Evolutionary conservation across 2,888 invertebrate genomes (phyloP), one percentile per base, ranked within the genome.

Genomic region (Rhabditoides inermis): DNA sequence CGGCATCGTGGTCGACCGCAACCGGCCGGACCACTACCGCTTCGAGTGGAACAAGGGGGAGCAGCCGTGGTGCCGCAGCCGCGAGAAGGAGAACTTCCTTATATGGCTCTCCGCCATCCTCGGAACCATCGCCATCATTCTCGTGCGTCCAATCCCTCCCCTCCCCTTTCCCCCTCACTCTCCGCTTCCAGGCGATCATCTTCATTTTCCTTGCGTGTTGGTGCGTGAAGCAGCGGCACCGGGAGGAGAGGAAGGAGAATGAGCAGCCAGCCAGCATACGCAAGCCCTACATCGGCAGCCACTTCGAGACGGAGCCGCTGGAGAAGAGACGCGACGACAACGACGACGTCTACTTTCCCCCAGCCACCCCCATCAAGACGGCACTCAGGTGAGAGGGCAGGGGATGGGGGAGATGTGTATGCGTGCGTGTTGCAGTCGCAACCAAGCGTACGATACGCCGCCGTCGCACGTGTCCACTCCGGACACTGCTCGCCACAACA

Each of bases 41-140:
- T 73, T 65, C 53, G 73, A 73, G 50, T 73, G 73, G 73, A 74
- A 73, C 45, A 68, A 68, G 49, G 73, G 73, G 39, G 63, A 60
- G 35, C 73, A 73, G 51, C 73, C 73, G 39, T 73, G 73, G 73
- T 73, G 73, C 47, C 51, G 73, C 51, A 69, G 72, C 10, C 58
- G 73, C 25, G 72, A 74, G 52, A 69, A 69, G 61, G 75, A 74
- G 50, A 74, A 70, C 47, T 70, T 69, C 61, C 54, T 74, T 54
- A 74, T 66, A 32, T 74, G 75, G 75, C 48, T 73, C 39, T 60
- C 71, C n/a, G 69, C 66, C 41, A 66, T 74, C 35, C 50, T 64
- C 25, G 68, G 60, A 25, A 46, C 59, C 22, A 37, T 67, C 18
- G 63, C 58, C 40, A 41, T 60, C 22, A 55, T 69, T 22, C 50